These are phyloP conservation scores for Frankliniella fusca DNA, from an alignment of 2,888 invertebrate species.

Conservation along the genomic window DNA sequence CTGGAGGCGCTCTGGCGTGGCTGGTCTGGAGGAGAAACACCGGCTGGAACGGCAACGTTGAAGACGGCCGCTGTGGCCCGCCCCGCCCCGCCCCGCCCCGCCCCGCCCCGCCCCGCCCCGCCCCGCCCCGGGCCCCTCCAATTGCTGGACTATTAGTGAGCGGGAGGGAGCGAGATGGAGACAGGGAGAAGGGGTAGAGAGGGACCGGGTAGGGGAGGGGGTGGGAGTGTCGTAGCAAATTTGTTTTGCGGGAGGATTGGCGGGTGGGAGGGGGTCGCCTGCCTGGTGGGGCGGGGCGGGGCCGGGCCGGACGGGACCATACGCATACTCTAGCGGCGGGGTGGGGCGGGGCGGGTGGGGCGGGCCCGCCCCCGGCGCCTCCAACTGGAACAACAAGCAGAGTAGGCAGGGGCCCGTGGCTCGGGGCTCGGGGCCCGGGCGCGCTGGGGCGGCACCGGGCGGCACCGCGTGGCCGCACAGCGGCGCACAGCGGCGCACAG, in stretches of 20 bases:
- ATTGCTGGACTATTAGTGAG: too few species aligned
- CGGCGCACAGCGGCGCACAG: slow-evolving; percentile 71
- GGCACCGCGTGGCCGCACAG: slow-evolving; percentile 78
- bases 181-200: slow-evolving; percentile 40
- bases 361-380: slow-evolving; percentile 58
- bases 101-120: too few species aligned
- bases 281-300: slow-evolving; percentile 43
- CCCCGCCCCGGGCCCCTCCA: too few species aligned
- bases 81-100: too few species aligned
- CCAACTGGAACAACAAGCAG: slow-evolving; percentile 85
- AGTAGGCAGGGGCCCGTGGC: too few species aligned
- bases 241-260: slow-evolving; percentile 28
- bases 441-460: slow-evolving; percentile 87
- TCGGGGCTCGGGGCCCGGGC: too few species aligned
- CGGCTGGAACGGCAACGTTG: too few species aligned
- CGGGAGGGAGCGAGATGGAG: slow-evolving; percentile 32
- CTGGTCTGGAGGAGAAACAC: too few species aligned
- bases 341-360: slow-evolving; percentile 25
- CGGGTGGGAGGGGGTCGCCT: slow-evolving; percentile 42
- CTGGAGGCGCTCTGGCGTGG: too few species aligned
- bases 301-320: slow-evolving; percentile 34
- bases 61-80: too few species aligned
- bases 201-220: slow-evolving; percentile 40
- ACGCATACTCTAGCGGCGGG: neutral
- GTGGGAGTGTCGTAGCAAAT: too few species aligned